These are phyloP conservation scores for Fragum fragum DNA, from an alignment of 2,888 invertebrate species.

Conservation along the genomic window DNA sequence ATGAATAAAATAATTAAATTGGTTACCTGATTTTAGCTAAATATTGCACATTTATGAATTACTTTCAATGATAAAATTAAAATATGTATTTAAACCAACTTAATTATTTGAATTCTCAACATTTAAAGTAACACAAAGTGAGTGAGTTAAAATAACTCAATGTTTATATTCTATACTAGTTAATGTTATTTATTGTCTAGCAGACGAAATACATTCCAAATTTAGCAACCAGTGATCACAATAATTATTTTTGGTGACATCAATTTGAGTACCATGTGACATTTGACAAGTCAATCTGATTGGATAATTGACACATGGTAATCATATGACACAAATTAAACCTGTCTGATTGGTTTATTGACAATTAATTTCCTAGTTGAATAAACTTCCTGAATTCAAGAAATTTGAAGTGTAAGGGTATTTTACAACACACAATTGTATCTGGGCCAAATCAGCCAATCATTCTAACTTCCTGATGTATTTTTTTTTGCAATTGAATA, in stretches of 20 bases:
- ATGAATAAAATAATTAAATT: too few relatives aligned
- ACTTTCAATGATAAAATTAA: too few relatives aligned
- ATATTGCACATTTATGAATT: too few relatives aligned
- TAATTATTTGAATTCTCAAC: too few relatives aligned
- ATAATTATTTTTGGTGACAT: background rate
- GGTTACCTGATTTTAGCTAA: too few relatives aligned
- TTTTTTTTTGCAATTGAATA: background rate
- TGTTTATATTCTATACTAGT: background rate
- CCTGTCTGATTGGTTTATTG: conserved; percentile 7
- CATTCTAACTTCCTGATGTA: conserved; percentile 17
- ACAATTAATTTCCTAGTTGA: conserved; percentile 17
- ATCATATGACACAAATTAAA: background rate
- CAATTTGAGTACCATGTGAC: background rate
- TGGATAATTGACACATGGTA: background rate
- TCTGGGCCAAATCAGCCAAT: conserved; percentile 12
- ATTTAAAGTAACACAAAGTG: too few relatives aligned
- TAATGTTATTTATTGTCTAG: background rate
- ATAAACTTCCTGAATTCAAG: background rate
- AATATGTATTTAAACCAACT: too few relatives aligned
- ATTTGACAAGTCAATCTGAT: conserved; percentile 2
- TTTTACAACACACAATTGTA: background rate
- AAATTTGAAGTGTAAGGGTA: conserved; percentile 1
- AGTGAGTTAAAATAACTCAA: background rate
- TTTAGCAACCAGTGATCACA: background rate
- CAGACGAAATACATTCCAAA: background rate